Evolutionary conservation across 2,888 invertebrate species (phyloP), one percentile per base, ranked within the genome.

Genomic region (Tetropium fuscum): DNA sequence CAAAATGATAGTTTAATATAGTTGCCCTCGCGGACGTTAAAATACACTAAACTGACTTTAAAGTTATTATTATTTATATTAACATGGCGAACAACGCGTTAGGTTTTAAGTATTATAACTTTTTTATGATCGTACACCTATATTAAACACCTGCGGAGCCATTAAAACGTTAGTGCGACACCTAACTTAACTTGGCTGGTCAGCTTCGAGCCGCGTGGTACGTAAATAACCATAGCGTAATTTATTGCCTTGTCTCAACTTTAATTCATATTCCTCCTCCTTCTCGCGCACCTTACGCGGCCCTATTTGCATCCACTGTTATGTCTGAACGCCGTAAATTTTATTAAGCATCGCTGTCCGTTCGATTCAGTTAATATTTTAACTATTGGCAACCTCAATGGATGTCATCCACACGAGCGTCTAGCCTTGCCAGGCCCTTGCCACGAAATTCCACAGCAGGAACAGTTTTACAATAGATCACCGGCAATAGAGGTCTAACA

Each of bases 61-160:
- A 68, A 73, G 62, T 74, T 73, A 74, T 75, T 73, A 76, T 76
- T 74, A 74, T 74, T 76, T 75, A 75, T 75, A 73, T 72, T 74
- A 74, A 73, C 74, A 74, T 70, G 70, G 70, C 70, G 68, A 72
- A 73, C 72, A 72, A 74, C 71, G 74, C 74, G 74, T 51, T 51
- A 51, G 58, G 73, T 66, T 71, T 74, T 64, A 70, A 73, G 74
- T 72, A 71, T 76, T 74, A 72, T 68, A 70, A 74, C 66, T 38
- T 69, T 75, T 76, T 77, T 74, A 73, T 64, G 74, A 70, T 73
- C 64, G 70, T 49, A 71, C 75, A 72, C 60, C 63, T 65, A 62
- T 72, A 69, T 69, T 68, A 70, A 71, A 73, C 76, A 76, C 74
- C 76, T 75, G 74, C 71, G 66, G 10, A 60, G 68, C 62, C 62